phyloP scores from a whole-genome alignment of 2,888 invertebrate species.

The Clunio marinus region DNA sequence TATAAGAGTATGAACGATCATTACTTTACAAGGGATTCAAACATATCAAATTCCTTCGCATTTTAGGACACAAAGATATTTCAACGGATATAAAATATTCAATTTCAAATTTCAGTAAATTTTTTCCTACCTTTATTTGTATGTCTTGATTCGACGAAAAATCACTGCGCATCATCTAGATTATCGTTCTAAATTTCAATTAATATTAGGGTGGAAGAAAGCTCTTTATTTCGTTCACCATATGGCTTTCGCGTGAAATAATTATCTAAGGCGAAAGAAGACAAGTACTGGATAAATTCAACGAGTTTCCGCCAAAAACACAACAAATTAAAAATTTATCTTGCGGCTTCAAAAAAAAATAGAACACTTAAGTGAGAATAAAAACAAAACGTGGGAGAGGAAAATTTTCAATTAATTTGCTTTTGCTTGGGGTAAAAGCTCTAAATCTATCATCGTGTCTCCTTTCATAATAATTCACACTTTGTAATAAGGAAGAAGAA shows the following conservation, averaged over 20 bases:
- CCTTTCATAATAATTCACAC: slow-evolving; percentile 37
- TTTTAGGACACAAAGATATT: too few species aligned
- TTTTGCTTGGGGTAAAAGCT: not conserved
- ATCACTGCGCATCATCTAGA: too few species aligned
- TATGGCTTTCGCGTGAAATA: not conserved
- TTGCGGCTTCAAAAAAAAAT: not conserved
- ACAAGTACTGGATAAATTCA: not conserved
- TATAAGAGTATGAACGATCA: too few species aligned
- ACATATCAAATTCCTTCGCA: too few species aligned
- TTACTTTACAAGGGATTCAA: too few species aligned
- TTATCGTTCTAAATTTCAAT: too few species aligned
- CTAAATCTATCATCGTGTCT: slow-evolving; percentile 33
- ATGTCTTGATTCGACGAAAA: too few species aligned
- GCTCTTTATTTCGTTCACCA: too few species aligned
- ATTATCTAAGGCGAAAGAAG: not conserved
- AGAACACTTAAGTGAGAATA: not conserved
- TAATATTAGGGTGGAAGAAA: too few species aligned
- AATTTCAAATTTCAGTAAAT: too few species aligned
- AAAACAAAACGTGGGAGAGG: slow-evolving; percentile 15
- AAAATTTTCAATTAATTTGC: slow-evolving; percentile 31
- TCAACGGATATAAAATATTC: too few species aligned
- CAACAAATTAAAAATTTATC: not conserved
- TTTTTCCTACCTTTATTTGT: too few species aligned
- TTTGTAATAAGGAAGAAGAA: slow-evolving; percentile 6
- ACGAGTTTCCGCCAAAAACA: not conserved